phyloP scores from a whole-genome alignment of 2,113 vertebrate species.

The Tupaia chinensis region DNA sequence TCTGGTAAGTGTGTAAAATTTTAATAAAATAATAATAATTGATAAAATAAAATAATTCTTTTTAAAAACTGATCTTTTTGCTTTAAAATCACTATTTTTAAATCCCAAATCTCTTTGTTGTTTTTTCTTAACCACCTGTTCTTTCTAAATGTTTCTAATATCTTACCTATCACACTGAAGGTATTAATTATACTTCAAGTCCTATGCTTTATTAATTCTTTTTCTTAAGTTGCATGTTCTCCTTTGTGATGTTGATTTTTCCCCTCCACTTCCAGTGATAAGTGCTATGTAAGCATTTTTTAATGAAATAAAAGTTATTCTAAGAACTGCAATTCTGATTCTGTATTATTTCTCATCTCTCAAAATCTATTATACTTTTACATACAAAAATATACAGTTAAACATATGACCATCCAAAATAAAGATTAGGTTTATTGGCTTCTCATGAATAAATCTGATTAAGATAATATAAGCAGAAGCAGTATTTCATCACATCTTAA shows the following conservation, averaged over 20 bases:
- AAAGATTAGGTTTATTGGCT: conserved; percentile 20
- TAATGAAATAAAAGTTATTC: conserved; percentile 13
- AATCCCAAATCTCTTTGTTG: background rate
- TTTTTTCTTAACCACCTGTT: background rate
- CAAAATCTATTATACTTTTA: background rate
- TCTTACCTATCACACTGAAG: background rate
- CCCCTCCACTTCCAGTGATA: background rate
- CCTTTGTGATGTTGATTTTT: background rate
- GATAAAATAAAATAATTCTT: too few relatives aligned
- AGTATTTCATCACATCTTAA: background rate
- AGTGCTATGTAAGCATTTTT: background rate
- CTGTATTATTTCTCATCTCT: conserved; percentile 45
- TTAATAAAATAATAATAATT: too few relatives aligned
- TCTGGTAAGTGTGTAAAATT: too few relatives aligned
- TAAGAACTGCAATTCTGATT: background rate
- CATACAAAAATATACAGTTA: background rate
- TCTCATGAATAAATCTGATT: conserved; percentile 1
- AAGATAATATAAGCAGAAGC: background rate
- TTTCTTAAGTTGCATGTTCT: background rate
- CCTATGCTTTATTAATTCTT: background rate
- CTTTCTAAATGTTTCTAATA: background rate
- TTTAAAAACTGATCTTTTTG: background rate
- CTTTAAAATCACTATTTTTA: background rate
- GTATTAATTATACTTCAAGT: background rate
- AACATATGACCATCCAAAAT: background rate